phyloP scores from a whole-genome alignment of 2,797 vertebrate species.

The Peromyscus melanophrys region DNA sequence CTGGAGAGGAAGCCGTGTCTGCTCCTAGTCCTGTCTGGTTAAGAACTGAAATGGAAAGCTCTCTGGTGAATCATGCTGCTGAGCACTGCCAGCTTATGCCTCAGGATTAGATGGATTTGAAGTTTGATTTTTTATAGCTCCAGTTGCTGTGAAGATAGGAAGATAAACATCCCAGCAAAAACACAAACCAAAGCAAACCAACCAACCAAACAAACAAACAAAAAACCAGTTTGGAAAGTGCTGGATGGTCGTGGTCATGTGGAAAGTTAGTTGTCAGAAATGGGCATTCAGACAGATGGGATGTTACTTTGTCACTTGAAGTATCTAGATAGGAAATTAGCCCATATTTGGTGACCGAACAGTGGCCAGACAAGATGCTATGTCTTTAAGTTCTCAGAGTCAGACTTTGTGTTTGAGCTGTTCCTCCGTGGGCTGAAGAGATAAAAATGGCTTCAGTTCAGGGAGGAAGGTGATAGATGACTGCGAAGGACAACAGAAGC shows the following conservation, averaged over 20 bases:
- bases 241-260: neutral
- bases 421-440: neutral
- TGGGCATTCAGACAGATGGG: neutral
- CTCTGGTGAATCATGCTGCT: conserved; percentile 40
- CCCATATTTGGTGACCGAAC: conserved; percentile 25
- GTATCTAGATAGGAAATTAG: conserved; percentile 25
- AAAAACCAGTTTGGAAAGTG: conserved; percentile 38
- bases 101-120: neutral
- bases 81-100: conserved; percentile 21
- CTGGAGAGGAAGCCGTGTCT: conserved; percentile 67
- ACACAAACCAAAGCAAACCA: neutral
- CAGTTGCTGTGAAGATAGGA: neutral
- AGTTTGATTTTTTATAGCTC: conserved; percentile 51
- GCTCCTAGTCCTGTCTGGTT: conserved; percentile 68
- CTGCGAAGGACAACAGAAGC: neutral
- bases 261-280: conserved; percentile 43
- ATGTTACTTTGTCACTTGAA: conserved; percentile 56
- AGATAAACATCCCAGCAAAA: conserved; percentile 30
- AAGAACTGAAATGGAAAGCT: conserved; percentile 58
- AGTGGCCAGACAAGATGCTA: neutral
- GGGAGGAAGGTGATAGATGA: neutral
- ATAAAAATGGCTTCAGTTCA: neutral
- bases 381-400: neutral
- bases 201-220: neutral
- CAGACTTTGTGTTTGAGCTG: neutral